phyloP scores from a whole-genome alignment of 1,140 invertebrate genomes.

The Campoletis sonorensis region DNA sequence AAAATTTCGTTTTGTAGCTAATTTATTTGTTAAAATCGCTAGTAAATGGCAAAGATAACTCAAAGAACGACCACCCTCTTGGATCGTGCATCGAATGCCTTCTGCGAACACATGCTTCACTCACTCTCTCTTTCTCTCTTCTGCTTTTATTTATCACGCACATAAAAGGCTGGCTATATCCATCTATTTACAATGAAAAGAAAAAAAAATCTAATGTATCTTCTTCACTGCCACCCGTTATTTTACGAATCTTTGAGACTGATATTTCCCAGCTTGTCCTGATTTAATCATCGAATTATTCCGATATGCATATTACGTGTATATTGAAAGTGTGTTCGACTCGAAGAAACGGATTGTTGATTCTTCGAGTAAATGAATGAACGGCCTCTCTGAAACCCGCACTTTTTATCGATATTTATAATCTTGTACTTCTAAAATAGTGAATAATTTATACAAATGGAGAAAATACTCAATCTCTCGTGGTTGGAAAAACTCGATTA shows the following conservation, averaged over 20 bases:
- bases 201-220: slow-evolving; percentile 10
- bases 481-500: no score
- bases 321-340: slow-evolving; percentile 11
- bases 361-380: background rate
- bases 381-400: slow-evolving; percentile 18
- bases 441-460: background rate
- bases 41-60: no score
- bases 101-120: no score
- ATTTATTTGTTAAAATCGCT: no score
- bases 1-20: no score
- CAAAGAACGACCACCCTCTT: no score
- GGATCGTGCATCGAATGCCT: no score
- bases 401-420: slow-evolving; percentile 9
- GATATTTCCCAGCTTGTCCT: background rate
- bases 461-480: no score
- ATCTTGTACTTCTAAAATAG: background rate
- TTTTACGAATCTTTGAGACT: slow-evolving; percentile 47
- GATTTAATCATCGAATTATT: slow-evolving; percentile 16
- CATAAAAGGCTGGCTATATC: background rate
- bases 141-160: slow-evolving; percentile 45
- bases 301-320: background rate
- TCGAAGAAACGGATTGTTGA: background rate
- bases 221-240: slow-evolving; percentile 42
- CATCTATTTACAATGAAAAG: slow-evolving; percentile 11
- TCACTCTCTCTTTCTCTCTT: no score